Evolutionary conservation across 2,888 invertebrate genomes (phyloP), one percentile per base, ranked within the genome.

Genomic region (Rhagonycha fulva): DNA sequence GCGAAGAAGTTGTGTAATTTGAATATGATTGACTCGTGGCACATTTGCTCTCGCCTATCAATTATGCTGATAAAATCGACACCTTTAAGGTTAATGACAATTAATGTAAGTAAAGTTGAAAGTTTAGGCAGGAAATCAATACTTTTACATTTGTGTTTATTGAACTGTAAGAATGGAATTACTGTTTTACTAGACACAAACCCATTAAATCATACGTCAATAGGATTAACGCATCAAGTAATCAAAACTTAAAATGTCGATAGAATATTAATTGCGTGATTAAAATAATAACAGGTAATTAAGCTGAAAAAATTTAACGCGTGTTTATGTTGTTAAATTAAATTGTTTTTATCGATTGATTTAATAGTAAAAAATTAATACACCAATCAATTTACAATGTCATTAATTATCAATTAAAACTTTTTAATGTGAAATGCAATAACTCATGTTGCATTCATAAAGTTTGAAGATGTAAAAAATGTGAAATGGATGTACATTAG

Each of bases 1-100:
- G 72, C 72, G 70, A 76, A 26, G 28, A 63, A 26, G 60, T 76
- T 63, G 69, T 47, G 47, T 76, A 72, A 72, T 67, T 76, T 72
- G 69, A 76, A 61, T 72, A 63, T 75, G 68, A 75, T 72, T 75
- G 69, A 72, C 32, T 75, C 19, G 47, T 62, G 68, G 68, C 26
- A 68, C 68, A 72, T 62, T 72, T 68, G 67, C 30, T 26, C 30
- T 26, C 28, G 26, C 28, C 32, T 26, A 72, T 68, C 67, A 67
- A 72, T 67, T 61, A 71, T 61, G 61, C 28, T 14, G 68, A 66
- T 68, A 61, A 68, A 72, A 72, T 72, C 72, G 62, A 68, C 72
- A 71, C 66, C 71, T 71, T 30, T 14, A 68, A 68, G 68, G 68
- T 68, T 68, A 68, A 68, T 68, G 68, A 32, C 32, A 32, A 68